Percentiles rank a stretch among this genome's conserved stretches.
phyloP scores from a whole-genome alignment of 2,888 invertebrate species.

The Melieria omissa region DNA sequence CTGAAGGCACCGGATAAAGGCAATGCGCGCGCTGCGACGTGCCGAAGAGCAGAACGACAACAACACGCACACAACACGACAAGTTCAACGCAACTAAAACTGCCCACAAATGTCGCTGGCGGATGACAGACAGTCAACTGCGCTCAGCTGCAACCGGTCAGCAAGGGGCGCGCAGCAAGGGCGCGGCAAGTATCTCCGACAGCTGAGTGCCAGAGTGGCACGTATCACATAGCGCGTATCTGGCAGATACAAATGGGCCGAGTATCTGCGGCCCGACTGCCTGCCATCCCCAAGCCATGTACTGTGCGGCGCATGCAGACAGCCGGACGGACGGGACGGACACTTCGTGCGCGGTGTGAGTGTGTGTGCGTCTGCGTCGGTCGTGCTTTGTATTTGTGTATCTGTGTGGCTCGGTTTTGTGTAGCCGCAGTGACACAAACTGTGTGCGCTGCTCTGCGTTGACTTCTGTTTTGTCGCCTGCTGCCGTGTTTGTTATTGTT shows the following conservation, averaged over 20 bases:
- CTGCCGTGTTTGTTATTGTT: no score
- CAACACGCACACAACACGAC: constrained; percentile 60
- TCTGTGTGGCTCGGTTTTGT: constrained; percentile 18
- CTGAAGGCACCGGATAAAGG: background rate
- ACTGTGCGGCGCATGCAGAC: no score
- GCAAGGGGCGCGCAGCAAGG: background rate
- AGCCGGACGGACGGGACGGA: no score
- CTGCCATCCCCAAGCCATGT: no score
- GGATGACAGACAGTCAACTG: constrained; percentile 44
- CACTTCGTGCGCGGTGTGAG: background rate
- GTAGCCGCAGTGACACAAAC: no score
- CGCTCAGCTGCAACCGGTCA: background rate
- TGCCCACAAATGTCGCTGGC: constrained; percentile 60
- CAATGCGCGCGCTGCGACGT: background rate
- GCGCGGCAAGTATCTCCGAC: background rate
- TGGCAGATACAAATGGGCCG: background rate
- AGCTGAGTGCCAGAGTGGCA: background rate
- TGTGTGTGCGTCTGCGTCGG: background rate
- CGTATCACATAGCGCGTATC: constrained; percentile 16
- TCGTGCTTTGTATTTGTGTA: background rate
- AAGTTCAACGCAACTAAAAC: constrained; percentile 62
- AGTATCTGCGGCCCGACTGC: background rate
- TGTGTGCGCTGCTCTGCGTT: no score
- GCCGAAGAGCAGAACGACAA: constrained; percentile 17
- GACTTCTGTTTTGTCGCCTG: no score